Conservation (phyloP, 2,113 vertebrate genomes). For the Alectura lathami region DNA sequence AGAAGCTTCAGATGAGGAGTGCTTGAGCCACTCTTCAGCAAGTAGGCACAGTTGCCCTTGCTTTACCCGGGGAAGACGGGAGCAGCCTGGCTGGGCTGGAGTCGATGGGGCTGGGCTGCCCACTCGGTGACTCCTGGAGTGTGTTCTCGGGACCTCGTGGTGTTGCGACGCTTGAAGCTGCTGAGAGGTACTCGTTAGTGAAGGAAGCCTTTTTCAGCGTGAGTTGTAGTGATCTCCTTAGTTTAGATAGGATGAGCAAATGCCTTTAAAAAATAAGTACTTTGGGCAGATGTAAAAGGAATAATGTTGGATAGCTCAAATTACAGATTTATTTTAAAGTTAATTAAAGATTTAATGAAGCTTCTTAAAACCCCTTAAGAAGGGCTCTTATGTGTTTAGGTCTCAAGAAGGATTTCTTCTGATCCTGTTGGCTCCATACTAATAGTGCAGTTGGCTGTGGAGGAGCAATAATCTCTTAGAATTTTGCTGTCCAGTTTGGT, state of each 20-base stretch:
- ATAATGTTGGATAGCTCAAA: not conserved
- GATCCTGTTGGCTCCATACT: not conserved
- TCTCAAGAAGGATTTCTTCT: not conserved
- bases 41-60: not conserved
- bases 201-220: not conserved
- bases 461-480: not conserved
- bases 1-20: not conserved
- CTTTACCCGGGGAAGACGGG: fast-evolving
- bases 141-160: not conserved
- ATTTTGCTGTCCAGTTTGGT: not conserved
- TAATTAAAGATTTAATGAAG: not conserved
- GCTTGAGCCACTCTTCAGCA: fast-evolving
- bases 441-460: not conserved
- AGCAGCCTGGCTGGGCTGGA: no score
- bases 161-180: not conserved
- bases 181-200: not conserved
- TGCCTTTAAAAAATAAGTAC: not conserved
- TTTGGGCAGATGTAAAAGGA: not conserved
- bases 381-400: not conserved
- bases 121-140: no score
- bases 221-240: not conserved
- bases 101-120: no score
- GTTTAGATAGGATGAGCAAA: not conserved
- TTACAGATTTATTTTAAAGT: not conserved
- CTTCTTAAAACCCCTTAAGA: not conserved